These are phyloP conservation scores for Lycocerus yunnanus DNA, from an alignment of 2,888 invertebrate genomes.

Conservation along the genomic window DNA sequence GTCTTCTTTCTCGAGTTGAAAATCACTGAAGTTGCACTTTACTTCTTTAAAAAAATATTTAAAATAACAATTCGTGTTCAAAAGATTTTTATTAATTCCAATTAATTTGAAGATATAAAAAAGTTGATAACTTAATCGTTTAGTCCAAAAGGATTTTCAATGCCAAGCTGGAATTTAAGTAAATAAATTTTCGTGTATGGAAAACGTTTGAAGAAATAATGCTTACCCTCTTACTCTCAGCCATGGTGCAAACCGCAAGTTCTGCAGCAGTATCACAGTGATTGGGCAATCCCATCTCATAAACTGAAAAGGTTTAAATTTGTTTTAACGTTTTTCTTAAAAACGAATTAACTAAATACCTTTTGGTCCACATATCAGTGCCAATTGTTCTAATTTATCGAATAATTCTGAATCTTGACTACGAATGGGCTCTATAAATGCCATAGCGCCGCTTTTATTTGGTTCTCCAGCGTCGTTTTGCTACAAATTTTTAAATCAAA, in stretches of 20 bases:
- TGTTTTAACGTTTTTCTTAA: not conserved
- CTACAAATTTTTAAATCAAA: slow-evolving; percentile 10
- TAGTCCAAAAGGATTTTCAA: slow-evolving; percentile 9
- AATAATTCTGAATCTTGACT: slow-evolving; percentile 48
- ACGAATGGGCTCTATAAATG: slow-evolving; percentile 50
- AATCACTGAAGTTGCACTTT: no score
- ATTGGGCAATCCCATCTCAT: not conserved
- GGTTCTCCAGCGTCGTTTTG: slow-evolving; percentile 27
- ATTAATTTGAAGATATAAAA: not conserved
- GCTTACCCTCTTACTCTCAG: slow-evolving; percentile 11
- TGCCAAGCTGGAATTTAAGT: slow-evolving; percentile 6
- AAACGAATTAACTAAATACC: slow-evolving; percentile 38
- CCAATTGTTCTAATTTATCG: slow-evolving; percentile 52
- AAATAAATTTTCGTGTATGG: not conserved
- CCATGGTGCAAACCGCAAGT: slow-evolving; percentile 4
- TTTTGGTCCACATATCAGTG: slow-evolving; percentile 52
- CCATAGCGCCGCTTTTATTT: slow-evolving; percentile 43
- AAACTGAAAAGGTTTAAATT: not conserved
- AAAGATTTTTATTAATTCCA: not conserved
- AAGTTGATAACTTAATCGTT: not conserved
- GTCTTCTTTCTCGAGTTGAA: no score
- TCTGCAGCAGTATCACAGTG: slow-evolving; percentile 18
- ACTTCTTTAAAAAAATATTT: no score
- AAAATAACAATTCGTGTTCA: not conserved
- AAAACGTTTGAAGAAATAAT: not conserved